Conservation (phyloP, 2,888 invertebrate species). For the Alsophila aescularia region DNA sequence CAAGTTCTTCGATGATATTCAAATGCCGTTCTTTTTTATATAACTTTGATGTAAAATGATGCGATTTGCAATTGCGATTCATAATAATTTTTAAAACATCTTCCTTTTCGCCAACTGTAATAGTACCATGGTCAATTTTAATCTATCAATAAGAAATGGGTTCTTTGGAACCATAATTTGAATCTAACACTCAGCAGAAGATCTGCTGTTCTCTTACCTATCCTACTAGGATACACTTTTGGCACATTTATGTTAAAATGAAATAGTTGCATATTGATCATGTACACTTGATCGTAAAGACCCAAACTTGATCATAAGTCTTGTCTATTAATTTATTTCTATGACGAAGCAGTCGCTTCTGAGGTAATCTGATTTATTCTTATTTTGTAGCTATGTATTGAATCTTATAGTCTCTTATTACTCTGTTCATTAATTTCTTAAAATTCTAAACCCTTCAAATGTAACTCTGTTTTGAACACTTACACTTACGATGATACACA, state of each 20-base stretch:
- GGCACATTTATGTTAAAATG: constrained; percentile 67
- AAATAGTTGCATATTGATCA: constrained; percentile 37
- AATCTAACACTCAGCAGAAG: not conserved
- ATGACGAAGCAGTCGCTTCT: constrained; percentile 75
- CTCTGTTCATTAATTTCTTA: constrained; percentile 34
- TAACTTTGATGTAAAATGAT: no score
- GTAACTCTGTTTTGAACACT: constrained; percentile 56
- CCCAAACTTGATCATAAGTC: constrained; percentile 56
- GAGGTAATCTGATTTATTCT: constrained; percentile 70
- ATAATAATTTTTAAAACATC: not conserved
- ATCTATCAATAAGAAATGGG: not conserved
- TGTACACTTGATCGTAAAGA: constrained; percentile 52
- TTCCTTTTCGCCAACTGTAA: not conserved
- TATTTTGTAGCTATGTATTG: constrained; percentile 53
- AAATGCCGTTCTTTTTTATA: no score
- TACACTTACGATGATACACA: constrained; percentile 64
- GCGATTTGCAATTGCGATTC: not conserved
- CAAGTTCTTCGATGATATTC: no score
- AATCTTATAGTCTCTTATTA: constrained; percentile 13
- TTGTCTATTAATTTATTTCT: constrained; percentile 52
- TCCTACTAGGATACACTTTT: constrained; percentile 52
- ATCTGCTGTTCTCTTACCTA: constrained; percentile 24
- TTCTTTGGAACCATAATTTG: not conserved
- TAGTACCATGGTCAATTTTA: constrained; percentile 9
- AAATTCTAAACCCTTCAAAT: constrained; percentile 47